phyloP scores from a whole-genome alignment of 2,797 vertebrate genomes.

The Poecilia picta region DNA sequence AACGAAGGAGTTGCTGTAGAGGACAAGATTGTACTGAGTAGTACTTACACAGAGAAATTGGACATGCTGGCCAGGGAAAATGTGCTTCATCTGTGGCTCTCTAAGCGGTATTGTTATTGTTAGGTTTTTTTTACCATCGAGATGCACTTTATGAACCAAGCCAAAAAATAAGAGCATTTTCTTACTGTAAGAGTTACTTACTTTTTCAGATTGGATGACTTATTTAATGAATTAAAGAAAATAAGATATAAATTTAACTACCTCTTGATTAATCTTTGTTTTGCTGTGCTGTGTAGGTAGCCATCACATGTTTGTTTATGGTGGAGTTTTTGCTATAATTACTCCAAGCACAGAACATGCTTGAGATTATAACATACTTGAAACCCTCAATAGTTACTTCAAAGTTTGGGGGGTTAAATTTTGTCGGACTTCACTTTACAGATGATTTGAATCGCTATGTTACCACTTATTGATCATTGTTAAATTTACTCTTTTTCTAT shows the following conservation, averaged over 20 bases:
- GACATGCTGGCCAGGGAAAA: not conserved
- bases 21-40: not conserved
- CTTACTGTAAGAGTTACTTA: not conserved
- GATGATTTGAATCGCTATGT: not conserved
- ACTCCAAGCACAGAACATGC: not conserved
- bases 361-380: not conserved
- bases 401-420: not conserved
- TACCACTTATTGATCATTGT: not conserved
- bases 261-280: not conserved
- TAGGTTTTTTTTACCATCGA: not conserved
- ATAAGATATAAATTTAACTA: not conserved
- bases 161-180: not conserved
- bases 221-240: not conserved
- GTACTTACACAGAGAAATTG: not conserved
- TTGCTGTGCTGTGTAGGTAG: not conserved
- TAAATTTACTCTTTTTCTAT: not conserved
- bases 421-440: not conserved
- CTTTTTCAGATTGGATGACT: not conserved
- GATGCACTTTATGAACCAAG: not conserved
- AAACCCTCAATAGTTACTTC: not conserved
- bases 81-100: not conserved
- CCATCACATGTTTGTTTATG: not conserved
- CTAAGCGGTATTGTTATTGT: not conserved
- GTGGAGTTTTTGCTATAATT: not conserved
- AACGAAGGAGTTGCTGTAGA: not conserved